Evolutionary conservation across 2,113 vertebrate genomes (phyloP), one percentile per base, ranked within the genome.

Genomic region (Haemorhous mexicanus): DNA sequence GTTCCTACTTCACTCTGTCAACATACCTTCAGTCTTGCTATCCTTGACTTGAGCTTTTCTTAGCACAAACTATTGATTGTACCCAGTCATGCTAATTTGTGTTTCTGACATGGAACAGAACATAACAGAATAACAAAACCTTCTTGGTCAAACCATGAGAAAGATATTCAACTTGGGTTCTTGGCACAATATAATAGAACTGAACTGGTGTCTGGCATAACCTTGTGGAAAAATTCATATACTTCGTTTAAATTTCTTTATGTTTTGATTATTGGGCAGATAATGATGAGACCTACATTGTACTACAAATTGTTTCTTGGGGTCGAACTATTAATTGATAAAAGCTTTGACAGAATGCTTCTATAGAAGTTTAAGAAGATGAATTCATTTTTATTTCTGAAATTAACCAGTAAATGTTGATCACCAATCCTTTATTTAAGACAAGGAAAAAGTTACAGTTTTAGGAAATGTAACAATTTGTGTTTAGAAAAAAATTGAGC

Each of bases 21-120:
- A 41, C 37, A 76, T 26, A 73, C 22, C 67, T 85, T 83, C 70
- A 66, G 43, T 69, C 76, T 93, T 77, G 59, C 73, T 93, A 92
- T 93, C 75, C 68, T 92, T 90, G 75, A 78, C 94, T 92, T 76
- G 68, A 80, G 72, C 83, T 94, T 95, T 77, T 59, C 88, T 96
- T 92, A 94, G 79, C 46, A 94, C 75, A 84, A 83, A 66, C 37
- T 95, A 91, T 77, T 93, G 90, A 95, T 82, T 88, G 55, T 50
- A 46, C 35, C 37, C 39, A 46, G 26, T 67, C 68, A 90, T n/a
- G 43, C 30, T 94, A 84, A 94, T 95, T 88, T 86, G 78, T 70
- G 43, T 83, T 88, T 79, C 83, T 90, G 88, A 88, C 88, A 84
- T 85, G 15, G 59, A 77, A 80, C 28, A 69, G 78, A 83, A n/a